phyloP scores from a whole-genome alignment of 2,888 invertebrate genomes.

The Cetonia aurata region DNA sequence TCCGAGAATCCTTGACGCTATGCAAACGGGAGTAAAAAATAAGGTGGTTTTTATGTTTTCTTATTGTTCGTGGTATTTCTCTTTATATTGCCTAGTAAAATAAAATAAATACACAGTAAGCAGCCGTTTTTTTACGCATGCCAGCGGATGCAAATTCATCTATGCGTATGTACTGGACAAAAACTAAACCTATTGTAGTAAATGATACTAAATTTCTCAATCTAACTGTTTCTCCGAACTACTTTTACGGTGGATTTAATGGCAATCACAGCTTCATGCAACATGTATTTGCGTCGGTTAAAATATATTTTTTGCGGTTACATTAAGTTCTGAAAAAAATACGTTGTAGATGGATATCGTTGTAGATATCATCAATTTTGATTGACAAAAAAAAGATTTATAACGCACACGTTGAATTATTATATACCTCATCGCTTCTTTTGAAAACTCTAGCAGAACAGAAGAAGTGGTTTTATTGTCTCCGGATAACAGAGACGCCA shows the following conservation, averaged over 20 bases:
- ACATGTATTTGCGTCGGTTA: constrained; percentile 7
- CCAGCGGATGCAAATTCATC: too few species aligned
- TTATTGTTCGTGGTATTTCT: too few species aligned
- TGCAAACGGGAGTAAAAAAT: too few species aligned
- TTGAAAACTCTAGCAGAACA: not conserved
- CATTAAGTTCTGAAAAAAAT: not conserved
- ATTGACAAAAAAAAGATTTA: not conserved
- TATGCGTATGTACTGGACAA: too few species aligned
- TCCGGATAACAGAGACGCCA: constrained; percentile 25
- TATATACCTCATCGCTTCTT: not conserved
- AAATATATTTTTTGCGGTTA: not conserved
- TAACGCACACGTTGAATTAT: not conserved
- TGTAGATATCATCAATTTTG: not conserved
- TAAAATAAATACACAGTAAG: too few species aligned
- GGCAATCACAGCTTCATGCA: constrained; percentile 12
- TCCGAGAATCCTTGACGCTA: too few species aligned
- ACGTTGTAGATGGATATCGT: not conserved
- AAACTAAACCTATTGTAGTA: too few species aligned
- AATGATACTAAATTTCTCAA: not conserved
- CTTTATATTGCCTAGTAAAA: too few species aligned
- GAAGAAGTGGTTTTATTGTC: constrained; percentile 8
- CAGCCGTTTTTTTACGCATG: too few species aligned
- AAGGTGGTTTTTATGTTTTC: too few species aligned
- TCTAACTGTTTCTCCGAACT: constrained; percentile 17
- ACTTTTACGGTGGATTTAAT: constrained; percentile 17